Base-by-base conservation (phyloP, 2,797 vertebrate species). In the Falco concolor region DNA sequence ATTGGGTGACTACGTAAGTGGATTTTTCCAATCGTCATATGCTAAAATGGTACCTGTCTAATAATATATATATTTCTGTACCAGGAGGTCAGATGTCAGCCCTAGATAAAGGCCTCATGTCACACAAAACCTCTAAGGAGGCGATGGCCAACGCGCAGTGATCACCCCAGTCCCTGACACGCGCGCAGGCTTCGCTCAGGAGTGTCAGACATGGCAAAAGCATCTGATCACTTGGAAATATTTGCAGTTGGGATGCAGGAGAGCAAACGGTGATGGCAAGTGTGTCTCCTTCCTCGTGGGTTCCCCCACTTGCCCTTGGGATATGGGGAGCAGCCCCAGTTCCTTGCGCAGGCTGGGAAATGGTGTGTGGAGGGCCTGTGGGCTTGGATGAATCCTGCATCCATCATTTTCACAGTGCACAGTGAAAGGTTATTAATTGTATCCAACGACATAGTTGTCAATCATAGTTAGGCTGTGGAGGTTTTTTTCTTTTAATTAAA, bases 311-410 rank as follows among this genome's bases (percentile, higher is more conserved):
- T 13, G 10, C 49, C 42, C 56, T n/a, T 1, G 13, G 36, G 50
- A 6, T n/a, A 20, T 1, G 1, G 49, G 34, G 15, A 56, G 30
- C 64, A 44, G 42, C 64, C 32, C 70, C 42, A 7, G 25, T 13
- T 49, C 36, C 42, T 36, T 1, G 3, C 5, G 1, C 2, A 0
- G 25, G 49, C 56, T 61, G 59, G n/a, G 32, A 54, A 49, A 20
- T 1, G 9, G 57, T 2, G 0, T 12, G 24, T 17, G 60, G 38
- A 13, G 32, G 23, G 36, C 52, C 23, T 2, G 0, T 0, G 1
- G 36, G 32, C 15, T 56, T 24, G n/a, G 34, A 12, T 49, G 28
- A 36, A 30, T 40, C 68, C 64, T 8, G 36, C 13, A 2, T 25
- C 40, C 25, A 10, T 67, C 52, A 7, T 67, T 59, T 42, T 40